phyloP scores from a whole-genome alignment of 2,113 vertebrate genomes.

The Xenopus laevis region DNA sequence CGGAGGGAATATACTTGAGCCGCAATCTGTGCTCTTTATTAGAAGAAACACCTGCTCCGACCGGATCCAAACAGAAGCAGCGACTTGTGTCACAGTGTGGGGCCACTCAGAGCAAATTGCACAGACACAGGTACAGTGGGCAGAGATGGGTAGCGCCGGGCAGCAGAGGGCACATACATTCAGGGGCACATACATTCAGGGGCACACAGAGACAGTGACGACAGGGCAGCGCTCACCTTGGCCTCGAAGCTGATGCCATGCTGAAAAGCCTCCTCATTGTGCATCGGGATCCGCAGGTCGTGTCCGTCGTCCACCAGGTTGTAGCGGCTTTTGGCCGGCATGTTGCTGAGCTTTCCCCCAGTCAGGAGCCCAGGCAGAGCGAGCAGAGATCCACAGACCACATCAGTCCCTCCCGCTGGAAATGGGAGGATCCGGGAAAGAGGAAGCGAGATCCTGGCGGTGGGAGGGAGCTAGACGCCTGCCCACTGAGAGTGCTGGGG shows the following conservation, averaged over 20 bases:
- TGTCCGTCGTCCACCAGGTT: constrained; percentile 87
- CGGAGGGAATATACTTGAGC: too few relatives aligned
- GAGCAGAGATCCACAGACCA: not conserved
- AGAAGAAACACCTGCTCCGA: too few relatives aligned
- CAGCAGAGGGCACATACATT: too few relatives aligned
- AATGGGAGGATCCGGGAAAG: constrained; percentile 21
- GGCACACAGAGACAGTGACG: too few relatives aligned
- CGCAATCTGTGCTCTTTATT: too few relatives aligned
- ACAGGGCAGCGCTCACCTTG: constrained; percentile 69
- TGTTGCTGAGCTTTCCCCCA: not conserved
- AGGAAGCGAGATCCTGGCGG: constrained; percentile 17
- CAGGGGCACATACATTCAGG: too few relatives aligned
- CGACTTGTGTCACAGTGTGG: too few relatives aligned
- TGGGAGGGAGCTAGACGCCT: constrained; percentile 1
- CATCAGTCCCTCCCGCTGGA: constrained; percentile 1
- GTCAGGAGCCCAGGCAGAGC: constrained; percentile 17
- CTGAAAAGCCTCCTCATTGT: constrained; percentile 87
- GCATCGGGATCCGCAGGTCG: constrained; percentile 81
- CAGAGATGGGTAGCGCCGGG: too few relatives aligned
- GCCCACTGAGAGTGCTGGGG: not conserved
- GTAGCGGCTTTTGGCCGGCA: constrained; percentile 76
- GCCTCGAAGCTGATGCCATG: constrained; percentile 87
- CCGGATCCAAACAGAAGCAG: too few relatives aligned
- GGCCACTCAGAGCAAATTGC: too few relatives aligned
- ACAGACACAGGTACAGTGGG: too few relatives aligned